Evolutionary conservation across 2,113 vertebrate genomes (phyloP).

Genomic region (Hippocampus comes): DNA sequence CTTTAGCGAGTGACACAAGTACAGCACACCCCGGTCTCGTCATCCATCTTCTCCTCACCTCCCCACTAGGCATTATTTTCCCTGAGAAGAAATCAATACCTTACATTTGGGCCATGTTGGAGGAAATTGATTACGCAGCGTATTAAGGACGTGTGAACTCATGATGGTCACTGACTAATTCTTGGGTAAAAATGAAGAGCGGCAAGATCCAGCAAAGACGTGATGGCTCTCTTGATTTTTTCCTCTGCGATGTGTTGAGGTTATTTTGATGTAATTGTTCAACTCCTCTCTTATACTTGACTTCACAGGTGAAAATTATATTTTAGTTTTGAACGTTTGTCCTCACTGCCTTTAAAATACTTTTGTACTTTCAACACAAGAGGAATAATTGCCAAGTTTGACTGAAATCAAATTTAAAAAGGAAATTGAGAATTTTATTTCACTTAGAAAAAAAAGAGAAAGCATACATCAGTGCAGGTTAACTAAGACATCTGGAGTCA

Average conservation of each 20-base stretch:
- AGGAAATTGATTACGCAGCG: constrained; percentile 54
- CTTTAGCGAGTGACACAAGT: constrained; percentile 52
- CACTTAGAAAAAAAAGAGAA: no score
- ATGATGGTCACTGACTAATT: constrained; percentile 31
- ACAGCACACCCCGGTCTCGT: background rate
- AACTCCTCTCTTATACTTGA: no score
- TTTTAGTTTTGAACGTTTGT: no score
- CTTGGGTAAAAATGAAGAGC: background rate
- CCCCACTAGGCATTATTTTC: constrained; percentile 47
- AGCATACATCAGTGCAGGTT: no score
- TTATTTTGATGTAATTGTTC: background rate
- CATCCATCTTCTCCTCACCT: constrained; percentile 22
- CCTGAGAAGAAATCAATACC: constrained; percentile 51
- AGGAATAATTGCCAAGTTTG: no score
- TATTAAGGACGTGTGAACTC: constrained; percentile 49
- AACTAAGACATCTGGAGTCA: no score
- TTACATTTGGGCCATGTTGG: constrained; percentile 37
- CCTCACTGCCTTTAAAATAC: no score
- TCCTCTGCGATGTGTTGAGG: background rate
- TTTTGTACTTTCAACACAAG: no score
- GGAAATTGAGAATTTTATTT: no score
- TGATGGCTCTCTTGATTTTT: background rate
- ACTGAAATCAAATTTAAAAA: no score
- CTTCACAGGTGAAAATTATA: no score
- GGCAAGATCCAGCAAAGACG: background rate